Percentiles rank a stretch among this genome's conserved stretches.
These are phyloP conservation scores for Luscinia luscinia DNA, from an alignment of 2,797 vertebrate genomes.

Conservation along the genomic window DNA sequence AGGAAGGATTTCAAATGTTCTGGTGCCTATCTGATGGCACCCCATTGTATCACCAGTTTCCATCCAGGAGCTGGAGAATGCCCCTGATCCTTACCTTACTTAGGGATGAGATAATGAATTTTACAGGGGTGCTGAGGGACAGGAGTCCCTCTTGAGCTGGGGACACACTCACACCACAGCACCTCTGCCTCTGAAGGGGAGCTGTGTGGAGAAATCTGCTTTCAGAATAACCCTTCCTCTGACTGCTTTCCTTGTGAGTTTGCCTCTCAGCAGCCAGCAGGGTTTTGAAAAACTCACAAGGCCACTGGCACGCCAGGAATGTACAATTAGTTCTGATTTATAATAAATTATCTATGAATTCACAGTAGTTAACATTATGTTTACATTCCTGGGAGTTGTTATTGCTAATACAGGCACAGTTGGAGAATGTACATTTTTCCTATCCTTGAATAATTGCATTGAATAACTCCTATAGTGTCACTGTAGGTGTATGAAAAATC, in stretches of 20 bases:
- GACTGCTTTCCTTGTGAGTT: background rate
- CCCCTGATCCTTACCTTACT: background rate
- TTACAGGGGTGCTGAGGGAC: background rate
- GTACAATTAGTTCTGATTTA: background rate
- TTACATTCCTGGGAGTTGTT: background rate
- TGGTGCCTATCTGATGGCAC: background rate
- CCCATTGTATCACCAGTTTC: background rate
- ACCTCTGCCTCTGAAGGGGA: background rate
- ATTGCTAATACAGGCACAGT: background rate
- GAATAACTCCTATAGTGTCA: background rate
- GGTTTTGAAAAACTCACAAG: background rate
- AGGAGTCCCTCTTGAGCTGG: background rate
- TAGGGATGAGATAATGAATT: background rate
- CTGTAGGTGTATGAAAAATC: background rate
- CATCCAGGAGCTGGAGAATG: background rate
- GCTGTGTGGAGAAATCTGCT: background rate
- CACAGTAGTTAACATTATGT: background rate
- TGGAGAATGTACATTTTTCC: background rate
- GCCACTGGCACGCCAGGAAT: accelerated
- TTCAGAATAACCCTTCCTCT: background rate
- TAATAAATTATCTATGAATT: background rate
- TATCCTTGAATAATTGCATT: background rate
- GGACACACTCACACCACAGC: background rate
- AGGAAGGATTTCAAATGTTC: background rate
- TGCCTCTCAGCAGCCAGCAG: background rate